Percentiles rank a stretch among this genome's conserved stretches.
Evolutionary conservation across 2,113 vertebrate species (phyloP).

Genomic region (Sclerurus mexicanus): DNA sequence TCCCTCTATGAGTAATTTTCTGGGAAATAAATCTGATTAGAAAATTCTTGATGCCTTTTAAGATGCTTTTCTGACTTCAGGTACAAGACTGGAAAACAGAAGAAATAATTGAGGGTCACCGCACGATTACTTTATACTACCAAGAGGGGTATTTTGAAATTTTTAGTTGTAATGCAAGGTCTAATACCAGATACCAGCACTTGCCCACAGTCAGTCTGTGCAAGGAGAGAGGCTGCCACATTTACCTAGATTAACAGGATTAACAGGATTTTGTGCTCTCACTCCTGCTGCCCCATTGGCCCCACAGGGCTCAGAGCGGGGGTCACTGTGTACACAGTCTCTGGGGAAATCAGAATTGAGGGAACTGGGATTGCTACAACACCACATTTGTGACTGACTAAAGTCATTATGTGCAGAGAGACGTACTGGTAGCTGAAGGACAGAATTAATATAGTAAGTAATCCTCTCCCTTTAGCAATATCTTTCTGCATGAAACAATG

Average conservation of each 20-base stretch:
- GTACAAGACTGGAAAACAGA: not conserved
- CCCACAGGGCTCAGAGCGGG: not conserved
- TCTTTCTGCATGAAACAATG: conserved; percentile 74
- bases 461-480: conserved; percentile 67
- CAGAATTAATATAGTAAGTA: conserved; percentile 72
- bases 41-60: not conserved
- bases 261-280: not conserved
- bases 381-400: conserved; percentile 20
- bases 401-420: conserved; percentile 57
- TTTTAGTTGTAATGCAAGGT: not conserved
- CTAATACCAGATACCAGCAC: not conserved
- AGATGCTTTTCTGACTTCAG: not conserved
- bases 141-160: not conserved
- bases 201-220: not conserved
- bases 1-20: not conserved
- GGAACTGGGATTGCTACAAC: not conserved
- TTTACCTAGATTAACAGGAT: not conserved
- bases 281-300: not conserved
- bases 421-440: conserved; percentile 51
- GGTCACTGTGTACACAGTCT: not conserved
- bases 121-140: not conserved
- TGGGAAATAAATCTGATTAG: not conserved
- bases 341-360: not conserved
- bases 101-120: not conserved
- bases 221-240: not conserved